Conservation (phyloP, 1,140 invertebrate species). For the Calycopis cecrops region DNA sequence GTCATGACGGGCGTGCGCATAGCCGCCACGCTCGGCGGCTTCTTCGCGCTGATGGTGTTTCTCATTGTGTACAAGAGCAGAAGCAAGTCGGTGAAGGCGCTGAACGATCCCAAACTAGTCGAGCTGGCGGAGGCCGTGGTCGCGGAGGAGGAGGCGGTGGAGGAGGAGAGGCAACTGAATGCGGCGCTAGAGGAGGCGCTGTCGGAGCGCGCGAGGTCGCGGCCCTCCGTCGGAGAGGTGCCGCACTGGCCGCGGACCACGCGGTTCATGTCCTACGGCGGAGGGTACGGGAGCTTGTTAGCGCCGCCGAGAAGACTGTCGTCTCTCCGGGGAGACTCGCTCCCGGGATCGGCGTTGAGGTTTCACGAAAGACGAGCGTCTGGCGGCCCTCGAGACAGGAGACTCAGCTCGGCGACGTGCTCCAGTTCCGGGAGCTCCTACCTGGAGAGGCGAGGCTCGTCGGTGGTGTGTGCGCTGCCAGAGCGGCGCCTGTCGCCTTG, state of each 20-base stretch:
- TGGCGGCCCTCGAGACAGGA: slow-evolving; percentile 76
- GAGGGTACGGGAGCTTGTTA: slow-evolving; percentile 81
- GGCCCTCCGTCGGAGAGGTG: slow-evolving; percentile 66
- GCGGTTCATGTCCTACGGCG: slow-evolving; percentile 82
- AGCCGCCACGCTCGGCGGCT: slow-evolving; percentile 90
- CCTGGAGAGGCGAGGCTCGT: slow-evolving; percentile 84
- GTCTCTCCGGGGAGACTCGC: slow-evolving; percentile 71
- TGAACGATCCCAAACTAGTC: slow-evolving; percentile 80
- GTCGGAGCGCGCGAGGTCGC: slow-evolving; percentile 69
- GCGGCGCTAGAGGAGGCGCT: slow-evolving; percentile 82
- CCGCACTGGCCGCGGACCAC: slow-evolving; percentile 72
- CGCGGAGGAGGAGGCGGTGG: slow-evolving; percentile 81
- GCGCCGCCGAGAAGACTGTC: slow-evolving; percentile 78
- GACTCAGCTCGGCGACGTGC: slow-evolving; percentile 86
- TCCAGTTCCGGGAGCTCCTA: slow-evolving; percentile 89
- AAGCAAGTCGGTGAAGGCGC: slow-evolving; percentile 81
- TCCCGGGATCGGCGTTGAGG: slow-evolving; percentile 72
- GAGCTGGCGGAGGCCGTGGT: slow-evolving; percentile 82
- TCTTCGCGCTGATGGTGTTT: slow-evolving; percentile 91
- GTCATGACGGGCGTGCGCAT: slow-evolving; percentile 93
- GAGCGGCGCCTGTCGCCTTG: slow-evolving; percentile 83
- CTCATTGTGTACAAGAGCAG: slow-evolving; percentile 91
- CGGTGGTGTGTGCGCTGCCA: slow-evolving; percentile 82
- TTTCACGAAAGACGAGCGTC: slow-evolving; percentile 73
- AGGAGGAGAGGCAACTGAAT: slow-evolving; percentile 83